Percentiles rank a stretch among this genome's conserved stretches.
Conservation (phyloP, 1,140 invertebrate species). For the Lasaia peninsularis region DNA sequence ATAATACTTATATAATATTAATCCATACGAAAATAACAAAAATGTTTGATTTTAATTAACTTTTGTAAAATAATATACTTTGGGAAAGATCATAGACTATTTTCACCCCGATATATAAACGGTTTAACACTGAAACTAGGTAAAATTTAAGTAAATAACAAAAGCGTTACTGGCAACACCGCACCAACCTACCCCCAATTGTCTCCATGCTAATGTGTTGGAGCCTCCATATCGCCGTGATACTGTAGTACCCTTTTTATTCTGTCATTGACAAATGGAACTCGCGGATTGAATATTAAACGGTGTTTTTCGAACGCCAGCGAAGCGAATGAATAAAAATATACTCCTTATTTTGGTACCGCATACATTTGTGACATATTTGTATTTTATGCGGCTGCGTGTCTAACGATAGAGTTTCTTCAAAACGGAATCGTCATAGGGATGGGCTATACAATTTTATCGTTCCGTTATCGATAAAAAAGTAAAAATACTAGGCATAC, state of each 20-base stretch:
- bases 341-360: constrained; percentile 16
- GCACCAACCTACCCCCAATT: constrained; percentile 55
- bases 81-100: too few relatives aligned
- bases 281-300: constrained; percentile 56
- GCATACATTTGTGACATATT: constrained; percentile 12
- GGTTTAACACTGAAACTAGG: too few relatives aligned
- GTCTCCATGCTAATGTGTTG: constrained; percentile 52
- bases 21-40: too few relatives aligned
- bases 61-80: too few relatives aligned
- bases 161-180: too few relatives aligned
- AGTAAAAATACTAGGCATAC: too few relatives aligned
- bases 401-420: not conserved
- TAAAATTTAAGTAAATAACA: too few relatives aligned
- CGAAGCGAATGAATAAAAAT: constrained; percentile 37
- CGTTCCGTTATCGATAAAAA: too few relatives aligned
- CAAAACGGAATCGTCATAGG: not conserved
- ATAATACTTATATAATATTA: too few relatives aligned
- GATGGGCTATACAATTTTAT: not conserved
- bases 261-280: constrained; percentile 49
- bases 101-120: too few relatives aligned
- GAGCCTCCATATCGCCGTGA: constrained; percentile 42
- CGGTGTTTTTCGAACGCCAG: constrained; percentile 35
- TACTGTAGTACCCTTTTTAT: constrained; percentile 42
- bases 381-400: constrained; percentile 15
- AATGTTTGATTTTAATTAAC: too few relatives aligned